A percentile compares a stretch with the other conserved stretches of the same genome.
Evolutionary conservation across 2,797 vertebrate genomes (phyloP).

Genomic region (Lateolabrax maculatus): DNA sequence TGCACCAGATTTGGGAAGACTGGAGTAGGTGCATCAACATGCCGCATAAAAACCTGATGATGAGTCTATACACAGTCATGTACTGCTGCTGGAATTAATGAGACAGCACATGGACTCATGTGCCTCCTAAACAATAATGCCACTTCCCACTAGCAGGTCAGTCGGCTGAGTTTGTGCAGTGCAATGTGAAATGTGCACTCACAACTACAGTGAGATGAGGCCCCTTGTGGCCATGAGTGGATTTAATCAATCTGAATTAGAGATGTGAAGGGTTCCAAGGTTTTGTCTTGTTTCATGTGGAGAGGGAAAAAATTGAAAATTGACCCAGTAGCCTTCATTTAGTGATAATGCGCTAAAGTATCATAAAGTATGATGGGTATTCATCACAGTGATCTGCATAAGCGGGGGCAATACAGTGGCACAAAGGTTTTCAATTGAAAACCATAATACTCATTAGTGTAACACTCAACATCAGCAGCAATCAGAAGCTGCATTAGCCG

Average conservation of each 20-base stretch:
- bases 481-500: slow-evolving; percentile 85
- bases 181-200: slow-evolving; percentile 67
- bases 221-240: slow-evolving; percentile 81
- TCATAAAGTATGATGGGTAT: slow-evolving; percentile 84
- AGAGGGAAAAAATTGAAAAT: slow-evolving; percentile 83
- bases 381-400: slow-evolving; percentile 83
- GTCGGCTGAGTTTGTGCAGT: slow-evolving; percentile 51
- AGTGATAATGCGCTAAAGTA: slow-evolving; percentile 83
- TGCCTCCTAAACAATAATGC: slow-evolving; percentile 43
- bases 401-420: slow-evolving; percentile 78
- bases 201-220: slow-evolving; percentile 78
- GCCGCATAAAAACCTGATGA: slow-evolving; percentile 9
- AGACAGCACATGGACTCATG: slow-evolving; percentile 29
- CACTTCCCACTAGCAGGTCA: slow-evolving; percentile 53
- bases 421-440: slow-evolving; percentile 87
- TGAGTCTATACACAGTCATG: slow-evolving; percentile 12
- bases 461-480: slow-evolving; percentile 82
- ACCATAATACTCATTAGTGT: slow-evolving; percentile 84
- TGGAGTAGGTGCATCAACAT: slow-evolving; percentile 1
- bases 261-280: slow-evolving; percentile 81
- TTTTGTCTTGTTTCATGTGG: slow-evolving; percentile 84
- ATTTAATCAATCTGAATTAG: slow-evolving; percentile 84
- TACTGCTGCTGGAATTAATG: slow-evolving; percentile 42
- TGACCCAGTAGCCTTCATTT: slow-evolving; percentile 83
- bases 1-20: slow-evolving; percentile 14